These are phyloP conservation scores for Paralichthys olivaceus DNA, from an alignment of 2,113 vertebrate genomes.

Conservation along the genomic window DNA sequence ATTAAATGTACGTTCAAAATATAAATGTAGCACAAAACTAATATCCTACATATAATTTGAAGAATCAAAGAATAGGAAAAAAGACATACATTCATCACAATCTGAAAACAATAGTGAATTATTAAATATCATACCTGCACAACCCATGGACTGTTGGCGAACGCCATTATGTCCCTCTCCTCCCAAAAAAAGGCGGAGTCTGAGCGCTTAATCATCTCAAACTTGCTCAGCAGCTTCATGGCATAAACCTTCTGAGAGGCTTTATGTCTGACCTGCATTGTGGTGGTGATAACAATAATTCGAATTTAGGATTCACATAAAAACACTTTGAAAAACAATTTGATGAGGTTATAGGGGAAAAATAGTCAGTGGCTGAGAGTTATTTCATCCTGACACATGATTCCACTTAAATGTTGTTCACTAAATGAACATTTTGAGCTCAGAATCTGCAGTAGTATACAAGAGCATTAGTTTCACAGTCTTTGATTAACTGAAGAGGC, in stretches of 20 bases:
- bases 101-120: background rate
- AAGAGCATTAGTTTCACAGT: background rate
- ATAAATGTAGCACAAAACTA: background rate
- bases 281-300: background rate
- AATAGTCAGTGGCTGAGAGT: background rate
- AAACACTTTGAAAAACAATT: background rate
- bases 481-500: background rate
- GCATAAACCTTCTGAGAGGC: constrained; percentile 96
- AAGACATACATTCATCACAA: background rate
- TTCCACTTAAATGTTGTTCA: too few relatives aligned
- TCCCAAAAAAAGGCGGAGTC: constrained; percentile 99
- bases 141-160: constrained; percentile 97
- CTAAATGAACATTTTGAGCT: background rate
- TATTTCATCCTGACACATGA: background rate
- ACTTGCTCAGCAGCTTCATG: constrained; percentile 99
- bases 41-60: background rate
- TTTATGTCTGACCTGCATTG: constrained; percentile 93
- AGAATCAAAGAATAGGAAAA: background rate
- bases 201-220: constrained; percentile 99
- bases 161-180: constrained; percentile 99
- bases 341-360: background rate
- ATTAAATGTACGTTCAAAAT: too few relatives aligned
- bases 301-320: background rate
- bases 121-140: constrained; percentile 89
- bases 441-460: background rate